phyloP scores from a whole-genome alignment of 2,797 vertebrate genomes.

The Helarctos malayanus region DNA sequence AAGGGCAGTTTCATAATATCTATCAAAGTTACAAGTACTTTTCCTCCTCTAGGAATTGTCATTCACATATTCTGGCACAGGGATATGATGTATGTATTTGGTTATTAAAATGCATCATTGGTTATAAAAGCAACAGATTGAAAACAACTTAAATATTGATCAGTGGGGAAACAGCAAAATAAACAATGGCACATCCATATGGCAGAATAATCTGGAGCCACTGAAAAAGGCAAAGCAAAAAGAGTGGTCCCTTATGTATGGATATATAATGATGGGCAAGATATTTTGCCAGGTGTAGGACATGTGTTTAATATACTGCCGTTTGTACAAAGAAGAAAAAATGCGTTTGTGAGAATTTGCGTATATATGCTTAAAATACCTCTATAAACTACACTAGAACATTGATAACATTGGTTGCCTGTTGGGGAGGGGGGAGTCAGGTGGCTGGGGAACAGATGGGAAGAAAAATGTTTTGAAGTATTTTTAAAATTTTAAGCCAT shows the following conservation, averaged over 20 bases:
- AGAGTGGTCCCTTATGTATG: neutral
- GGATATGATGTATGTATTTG: neutral
- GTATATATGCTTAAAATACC: neutral
- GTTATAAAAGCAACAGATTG: neutral
- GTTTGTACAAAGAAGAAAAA: neutral
- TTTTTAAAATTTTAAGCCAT: neutral
- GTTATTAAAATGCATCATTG: neutral
- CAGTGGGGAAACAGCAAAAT: neutral
- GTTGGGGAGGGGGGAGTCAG: neutral
- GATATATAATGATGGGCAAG: neutral
- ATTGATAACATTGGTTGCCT: neutral
- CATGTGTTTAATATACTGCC: neutral
- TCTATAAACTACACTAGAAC: neutral
- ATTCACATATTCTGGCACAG: neutral
- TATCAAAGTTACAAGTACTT: neutral
- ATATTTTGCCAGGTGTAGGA: neutral
- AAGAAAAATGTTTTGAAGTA: neutral
- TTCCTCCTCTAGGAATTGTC: neutral
- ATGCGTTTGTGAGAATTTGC: neutral
- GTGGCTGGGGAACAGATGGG: neutral
- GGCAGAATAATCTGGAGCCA: constrained; percentile 6
- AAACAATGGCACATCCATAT: neutral
- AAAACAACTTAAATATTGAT: constrained; percentile 24
- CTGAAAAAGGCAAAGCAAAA: neutral
- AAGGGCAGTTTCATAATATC: neutral